These are phyloP conservation scores for Semnornis frantzii DNA, from an alignment of 2,113 vertebrate species.

Conservation along the genomic window DNA sequence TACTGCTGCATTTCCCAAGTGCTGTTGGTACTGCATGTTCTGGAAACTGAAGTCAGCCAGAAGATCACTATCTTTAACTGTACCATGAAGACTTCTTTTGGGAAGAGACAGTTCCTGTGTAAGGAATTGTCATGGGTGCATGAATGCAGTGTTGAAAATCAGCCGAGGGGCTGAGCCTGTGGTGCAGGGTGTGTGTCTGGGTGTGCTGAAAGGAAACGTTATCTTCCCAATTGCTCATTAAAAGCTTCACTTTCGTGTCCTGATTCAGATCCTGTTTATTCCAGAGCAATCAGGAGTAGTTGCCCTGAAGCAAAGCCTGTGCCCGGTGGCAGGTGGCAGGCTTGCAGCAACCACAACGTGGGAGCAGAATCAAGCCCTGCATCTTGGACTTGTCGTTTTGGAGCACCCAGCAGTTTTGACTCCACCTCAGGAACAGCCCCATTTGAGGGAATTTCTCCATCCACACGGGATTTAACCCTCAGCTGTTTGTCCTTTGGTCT, in stretches of 20 bases:
- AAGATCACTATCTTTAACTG: not conserved
- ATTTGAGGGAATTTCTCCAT: not conserved
- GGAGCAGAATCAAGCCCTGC: not conserved
- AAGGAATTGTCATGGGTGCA: not conserved
- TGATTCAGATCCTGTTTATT: slow-evolving; percentile 49
- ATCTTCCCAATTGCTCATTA: slow-evolving; percentile 39
- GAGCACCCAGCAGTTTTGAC: not conserved
- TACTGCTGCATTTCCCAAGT: not conserved
- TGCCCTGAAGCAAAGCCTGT: not conserved
- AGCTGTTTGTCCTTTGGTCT: not conserved
- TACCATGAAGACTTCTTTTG: not conserved
- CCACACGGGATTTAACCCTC: not conserved
- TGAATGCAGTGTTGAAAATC: slow-evolving; percentile 15
- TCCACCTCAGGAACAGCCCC: not conserved
- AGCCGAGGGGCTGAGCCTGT: not conserved
- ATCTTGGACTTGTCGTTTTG: not conserved
- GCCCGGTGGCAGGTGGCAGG: not conserved
- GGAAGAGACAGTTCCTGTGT: not conserved
- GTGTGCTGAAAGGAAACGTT: slow-evolving; percentile 35
- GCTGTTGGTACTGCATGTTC: not conserved
- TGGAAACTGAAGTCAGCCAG: slow-evolving; percentile 12
- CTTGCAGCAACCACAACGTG: not conserved
- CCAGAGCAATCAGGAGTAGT: not conserved
- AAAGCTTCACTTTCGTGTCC: not conserved
- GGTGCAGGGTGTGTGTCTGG: not conserved